phyloP scores from a whole-genome alignment of 2,113 vertebrate genomes.

The Meriones unguiculatus region DNA sequence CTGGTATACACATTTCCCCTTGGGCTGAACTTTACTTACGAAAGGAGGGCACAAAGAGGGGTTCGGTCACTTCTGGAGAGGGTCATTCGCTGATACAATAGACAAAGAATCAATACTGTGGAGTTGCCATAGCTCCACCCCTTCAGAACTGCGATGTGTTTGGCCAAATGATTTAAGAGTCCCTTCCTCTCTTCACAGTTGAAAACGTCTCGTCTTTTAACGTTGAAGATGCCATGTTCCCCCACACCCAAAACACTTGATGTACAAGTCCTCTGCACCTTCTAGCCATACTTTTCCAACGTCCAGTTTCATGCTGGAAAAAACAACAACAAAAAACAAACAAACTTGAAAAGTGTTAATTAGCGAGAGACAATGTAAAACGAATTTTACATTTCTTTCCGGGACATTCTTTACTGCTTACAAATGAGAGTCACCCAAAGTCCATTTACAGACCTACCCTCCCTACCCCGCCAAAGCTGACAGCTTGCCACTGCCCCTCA shows the following conservation, averaged over 20 bases:
- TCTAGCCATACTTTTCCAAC: slow-evolving; percentile 57
- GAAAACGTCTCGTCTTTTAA: slow-evolving; percentile 59
- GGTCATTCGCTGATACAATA: slow-evolving; percentile 72
- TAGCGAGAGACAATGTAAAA: slow-evolving; percentile 55
- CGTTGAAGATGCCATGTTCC: slow-evolving; percentile 25
- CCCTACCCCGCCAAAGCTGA: neutral
- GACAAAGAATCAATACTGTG: slow-evolving; percentile 79
- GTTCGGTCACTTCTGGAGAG: slow-evolving; percentile 62
- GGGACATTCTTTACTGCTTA: slow-evolving; percentile 40
- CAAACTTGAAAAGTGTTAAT: slow-evolving; percentile 60
- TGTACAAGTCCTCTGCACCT: slow-evolving; percentile 21
- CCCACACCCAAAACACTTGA: neutral
- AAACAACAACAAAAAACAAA: neutral
- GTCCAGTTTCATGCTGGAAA: slow-evolving; percentile 60
- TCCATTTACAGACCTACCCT: neutral
- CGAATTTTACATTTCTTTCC: slow-evolving; percentile 49
- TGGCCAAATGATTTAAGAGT: slow-evolving; percentile 50
- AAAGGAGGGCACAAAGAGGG: slow-evolving; percentile 60
- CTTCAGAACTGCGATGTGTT: slow-evolving; percentile 37
- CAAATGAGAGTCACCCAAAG: slow-evolving; percentile 36
- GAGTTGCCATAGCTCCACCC: slow-evolving; percentile 71
- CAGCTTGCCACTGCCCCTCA: neutral
- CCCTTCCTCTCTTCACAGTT: slow-evolving; percentile 53
- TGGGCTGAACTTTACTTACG: slow-evolving; percentile 66
- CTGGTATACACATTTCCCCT: neutral